Base-by-base conservation (phyloP, 2,888 invertebrate genomes). In the Zaprionus lineosus region DNA sequence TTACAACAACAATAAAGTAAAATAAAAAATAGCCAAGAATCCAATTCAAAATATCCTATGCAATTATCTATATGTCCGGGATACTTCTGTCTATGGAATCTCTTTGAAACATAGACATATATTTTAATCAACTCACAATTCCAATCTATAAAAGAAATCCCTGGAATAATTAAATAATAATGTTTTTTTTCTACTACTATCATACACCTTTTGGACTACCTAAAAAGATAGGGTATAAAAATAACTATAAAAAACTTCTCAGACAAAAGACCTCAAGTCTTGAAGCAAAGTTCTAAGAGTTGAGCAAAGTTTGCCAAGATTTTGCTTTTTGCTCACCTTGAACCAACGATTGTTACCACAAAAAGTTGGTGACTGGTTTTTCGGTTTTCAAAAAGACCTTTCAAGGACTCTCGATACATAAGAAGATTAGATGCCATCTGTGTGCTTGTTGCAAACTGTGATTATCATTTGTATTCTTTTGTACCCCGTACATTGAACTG, bases 281-380 rank as follows among this genome's bases (percentile, higher is more conserved):
- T 19, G 19, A n/a, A 50, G 21, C 48, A 33, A 29, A 46, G 21
- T 40, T 18, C 19, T 24, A 6, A 36, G 16, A 21, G 21, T n/a
- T 21, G 47, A 37, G 12, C 31, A 7, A 28, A 28, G 31, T 11
- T 62, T 26, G 55, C 47, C 39, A 16, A 28, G 60, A 44, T 56
- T n/a, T n/a, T n/a, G n/a, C n/a, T n/a, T n/a, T n/a, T 44, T 24
- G 65, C 19, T 67, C 41, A 70, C 71, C 66, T 70, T 67, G 64
- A 64, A 44, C 52, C 41, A 51, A 19, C 16, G 47, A 36, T 60
- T 43, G 2, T 5, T n/a, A 43, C 26, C 24, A 24, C 39, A 44
- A 39, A 16, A 31, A 26, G 12, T n/a, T 3, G 9, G 7, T 36
- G 40, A 67, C 71, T 36, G 67, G 71, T 52, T 64, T 70, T 31